These are phyloP conservation scores for Salvelinus namaycush DNA, from an alignment of 2,113 vertebrate species.

Conservation along the genomic window DNA sequence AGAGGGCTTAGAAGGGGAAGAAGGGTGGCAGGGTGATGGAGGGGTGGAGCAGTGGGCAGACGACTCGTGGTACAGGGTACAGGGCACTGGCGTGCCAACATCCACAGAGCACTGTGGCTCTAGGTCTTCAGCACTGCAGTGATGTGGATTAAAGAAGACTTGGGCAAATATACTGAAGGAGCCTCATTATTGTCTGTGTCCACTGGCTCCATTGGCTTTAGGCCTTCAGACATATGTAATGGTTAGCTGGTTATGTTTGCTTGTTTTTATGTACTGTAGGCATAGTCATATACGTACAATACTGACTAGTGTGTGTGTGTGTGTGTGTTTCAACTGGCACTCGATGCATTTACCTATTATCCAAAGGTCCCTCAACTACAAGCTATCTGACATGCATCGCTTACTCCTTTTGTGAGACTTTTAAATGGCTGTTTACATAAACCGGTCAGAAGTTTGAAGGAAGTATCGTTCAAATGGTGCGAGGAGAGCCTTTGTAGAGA, in stretches of 20 bases:
- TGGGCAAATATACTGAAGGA: slow-evolving; percentile 54
- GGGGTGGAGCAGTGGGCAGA: slow-evolving; percentile 18
- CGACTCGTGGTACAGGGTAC: neutral
- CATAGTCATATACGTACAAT: neutral
- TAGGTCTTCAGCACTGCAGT: slow-evolving; percentile 20
- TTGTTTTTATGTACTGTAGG: slow-evolving; percentile 26
- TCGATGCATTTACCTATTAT: slow-evolving; percentile 63
- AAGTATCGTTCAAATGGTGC: slow-evolving; percentile 58
- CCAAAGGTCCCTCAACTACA: slow-evolving; percentile 45
- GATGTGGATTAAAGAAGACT: slow-evolving; percentile 59
- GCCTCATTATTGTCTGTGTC: slow-evolving; percentile 51
- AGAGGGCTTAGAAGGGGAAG: neutral
- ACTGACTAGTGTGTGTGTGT: slow-evolving; percentile 14
- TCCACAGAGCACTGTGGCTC: slow-evolving; percentile 23
- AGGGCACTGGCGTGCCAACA: slow-evolving; percentile 41
- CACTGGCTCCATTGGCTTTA: slow-evolving; percentile 38
- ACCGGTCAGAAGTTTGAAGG: slow-evolving; percentile 64
- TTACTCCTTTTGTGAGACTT: slow-evolving; percentile 44
- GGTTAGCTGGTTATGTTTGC: slow-evolving; percentile 44
- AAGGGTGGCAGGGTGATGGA: neutral
- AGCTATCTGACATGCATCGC: slow-evolving; percentile 58
- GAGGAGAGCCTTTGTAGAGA: slow-evolving; percentile 21
- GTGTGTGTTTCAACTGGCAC: slow-evolving; percentile 47
- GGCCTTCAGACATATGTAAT: slow-evolving; percentile 17
- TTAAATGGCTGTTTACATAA: slow-evolving; percentile 65